A percentile compares a stretch with the other conserved stretches of the same genome.
phyloP scores from a whole-genome alignment of 2,797 vertebrate species.

The Galago senegalensis region DNA sequence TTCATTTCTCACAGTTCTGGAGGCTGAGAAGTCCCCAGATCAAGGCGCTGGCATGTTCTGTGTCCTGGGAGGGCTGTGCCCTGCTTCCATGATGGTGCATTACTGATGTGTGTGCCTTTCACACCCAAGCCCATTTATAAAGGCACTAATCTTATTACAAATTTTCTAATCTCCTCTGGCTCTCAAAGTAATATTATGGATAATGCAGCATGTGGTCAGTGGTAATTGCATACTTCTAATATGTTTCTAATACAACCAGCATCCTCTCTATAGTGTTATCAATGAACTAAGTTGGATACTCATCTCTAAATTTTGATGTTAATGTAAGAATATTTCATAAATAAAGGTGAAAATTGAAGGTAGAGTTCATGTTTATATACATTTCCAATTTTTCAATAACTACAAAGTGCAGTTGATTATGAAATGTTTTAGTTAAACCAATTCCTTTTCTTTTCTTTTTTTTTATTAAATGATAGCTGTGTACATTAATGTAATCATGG shows the following conservation, averaged over 20 bases:
- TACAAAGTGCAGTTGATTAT: neutral
- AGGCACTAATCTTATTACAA: neutral
- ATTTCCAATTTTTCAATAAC: neutral
- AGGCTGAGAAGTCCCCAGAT: neutral
- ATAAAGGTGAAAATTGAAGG: neutral
- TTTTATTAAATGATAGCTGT: no score
- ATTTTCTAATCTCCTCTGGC: constrained; percentile 34
- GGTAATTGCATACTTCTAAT: neutral
- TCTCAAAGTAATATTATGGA: neutral
- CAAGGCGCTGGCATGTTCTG: neutral
- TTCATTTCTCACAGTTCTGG: neutral
- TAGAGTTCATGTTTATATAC: neutral
- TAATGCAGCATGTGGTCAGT: neutral
- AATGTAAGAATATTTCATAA: neutral
- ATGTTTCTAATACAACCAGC: neutral
- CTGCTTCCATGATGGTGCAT: neutral
- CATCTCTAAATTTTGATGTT: neutral
- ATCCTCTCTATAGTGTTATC: neutral
- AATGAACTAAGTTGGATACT: neutral
- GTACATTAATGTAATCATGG: no score
- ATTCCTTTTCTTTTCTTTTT: no score
- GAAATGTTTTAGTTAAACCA: neutral
- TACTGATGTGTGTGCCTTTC: neutral
- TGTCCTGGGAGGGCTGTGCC: no score
- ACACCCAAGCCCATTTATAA: neutral